Conservation (phyloP, 2,888 invertebrate genomes). For the Pseudococcus jackbeardsleyi region DNA sequence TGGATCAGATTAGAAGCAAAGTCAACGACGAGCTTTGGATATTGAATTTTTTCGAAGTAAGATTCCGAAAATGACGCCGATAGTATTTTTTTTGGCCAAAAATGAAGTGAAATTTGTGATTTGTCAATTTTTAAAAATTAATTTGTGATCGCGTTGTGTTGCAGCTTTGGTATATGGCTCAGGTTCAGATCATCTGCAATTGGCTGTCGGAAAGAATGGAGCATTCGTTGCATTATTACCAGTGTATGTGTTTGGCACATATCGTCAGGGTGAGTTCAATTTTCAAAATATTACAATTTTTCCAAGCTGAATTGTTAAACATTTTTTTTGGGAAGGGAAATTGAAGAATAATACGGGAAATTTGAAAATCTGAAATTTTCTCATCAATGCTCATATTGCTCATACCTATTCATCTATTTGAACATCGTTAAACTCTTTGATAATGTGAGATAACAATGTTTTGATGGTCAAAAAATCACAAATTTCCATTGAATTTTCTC, state of each 20-base stretch:
- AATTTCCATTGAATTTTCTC: no score
- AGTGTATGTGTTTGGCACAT: slow-evolving; percentile 96
- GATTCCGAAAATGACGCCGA: neutral
- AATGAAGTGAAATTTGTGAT: no score
- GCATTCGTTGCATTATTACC: slow-evolving; percentile 95
- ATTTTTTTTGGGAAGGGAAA: no score
- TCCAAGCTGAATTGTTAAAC: no score
- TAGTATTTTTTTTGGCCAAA: no score
- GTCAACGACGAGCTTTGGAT: slow-evolving; percentile 90
- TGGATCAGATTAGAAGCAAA: slow-evolving; percentile 98
- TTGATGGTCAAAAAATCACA: no score
- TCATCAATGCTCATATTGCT: no score
- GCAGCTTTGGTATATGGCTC: slow-evolving; percentile 94
- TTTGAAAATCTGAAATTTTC: no score
- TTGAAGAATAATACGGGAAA: no score
- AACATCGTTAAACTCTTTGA: no score
- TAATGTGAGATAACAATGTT: no score
- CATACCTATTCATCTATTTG: no score
- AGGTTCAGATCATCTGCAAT: slow-evolving; percentile 92
- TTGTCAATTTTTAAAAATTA: neutral
- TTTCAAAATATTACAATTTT: neutral
- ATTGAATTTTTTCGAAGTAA: slow-evolving; percentile 80
- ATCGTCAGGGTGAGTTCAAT: slow-evolving; percentile 84
- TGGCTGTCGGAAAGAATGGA: slow-evolving; percentile 95
- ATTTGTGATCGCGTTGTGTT: neutral